Percentiles rank a stretch among this genome's conserved stretches.
Conservation (phyloP, 2,797 vertebrate genomes). For the Nyctibius grandis region DNA sequence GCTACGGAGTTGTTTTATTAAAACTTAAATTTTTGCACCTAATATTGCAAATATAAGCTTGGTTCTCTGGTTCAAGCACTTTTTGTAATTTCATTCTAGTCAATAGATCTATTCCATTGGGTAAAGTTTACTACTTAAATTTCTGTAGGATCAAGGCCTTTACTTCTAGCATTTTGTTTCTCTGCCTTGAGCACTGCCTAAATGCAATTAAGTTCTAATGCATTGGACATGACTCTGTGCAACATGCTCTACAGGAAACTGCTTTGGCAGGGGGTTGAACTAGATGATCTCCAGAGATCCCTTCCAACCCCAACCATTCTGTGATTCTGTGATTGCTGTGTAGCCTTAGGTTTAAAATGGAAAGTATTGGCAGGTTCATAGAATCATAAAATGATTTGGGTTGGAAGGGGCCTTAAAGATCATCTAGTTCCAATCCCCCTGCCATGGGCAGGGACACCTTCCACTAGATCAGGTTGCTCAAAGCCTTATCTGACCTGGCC, state of each 20-base stretch:
- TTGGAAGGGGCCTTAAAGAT: not conserved
- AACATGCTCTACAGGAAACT: too few relatives aligned
- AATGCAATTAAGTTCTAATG: not conserved
- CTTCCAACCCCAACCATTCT: too few relatives aligned
- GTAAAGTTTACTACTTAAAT: not conserved
- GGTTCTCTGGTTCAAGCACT: not conserved
- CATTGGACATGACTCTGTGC: too few relatives aligned
- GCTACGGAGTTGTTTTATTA: not conserved
- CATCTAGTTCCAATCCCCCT: not conserved
- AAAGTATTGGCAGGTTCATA: not conserved
- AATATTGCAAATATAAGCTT: not conserved
- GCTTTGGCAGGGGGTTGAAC: too few relatives aligned
- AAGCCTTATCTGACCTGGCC: not conserved
- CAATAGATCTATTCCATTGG: not conserved
- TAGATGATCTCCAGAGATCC: too few relatives aligned
- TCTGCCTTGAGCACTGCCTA: not conserved
- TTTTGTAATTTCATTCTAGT: not conserved
- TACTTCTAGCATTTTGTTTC: not conserved
- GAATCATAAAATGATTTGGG: not conserved
- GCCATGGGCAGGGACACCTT: not conserved
- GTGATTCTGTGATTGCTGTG: too few relatives aligned
- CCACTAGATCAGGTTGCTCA: not conserved
- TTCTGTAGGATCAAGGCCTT: not conserved
- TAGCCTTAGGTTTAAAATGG: not conserved
- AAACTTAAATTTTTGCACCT: not conserved